phyloP scores from a whole-genome alignment of 2,888 invertebrate genomes.

The Euzetes globulus region DNA sequence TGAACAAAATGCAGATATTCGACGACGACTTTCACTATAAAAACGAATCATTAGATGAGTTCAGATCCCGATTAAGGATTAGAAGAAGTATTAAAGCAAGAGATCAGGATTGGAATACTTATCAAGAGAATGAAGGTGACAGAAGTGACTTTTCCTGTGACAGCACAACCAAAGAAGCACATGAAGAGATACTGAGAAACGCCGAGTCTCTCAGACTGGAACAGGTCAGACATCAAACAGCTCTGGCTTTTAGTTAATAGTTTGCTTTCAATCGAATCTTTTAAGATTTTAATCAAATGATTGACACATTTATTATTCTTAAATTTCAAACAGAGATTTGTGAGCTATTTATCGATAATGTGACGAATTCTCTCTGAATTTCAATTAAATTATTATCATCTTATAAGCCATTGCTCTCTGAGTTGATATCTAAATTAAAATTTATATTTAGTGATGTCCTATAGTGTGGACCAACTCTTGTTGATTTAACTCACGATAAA shows the following conservation, averaged over 20 bases:
- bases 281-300: background rate
- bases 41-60: conserved; percentile 33
- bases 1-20: conserved; percentile 3
- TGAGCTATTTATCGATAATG: too few relatives aligned
- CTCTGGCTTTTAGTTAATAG: background rate
- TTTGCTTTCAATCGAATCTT: background rate
- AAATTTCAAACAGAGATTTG: too few relatives aligned
- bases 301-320: conserved; percentile 5
- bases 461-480: too few relatives aligned
- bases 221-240: conserved; percentile 11
- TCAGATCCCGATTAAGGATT: conserved; percentile 25
- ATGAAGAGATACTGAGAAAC: conserved; percentile 33
- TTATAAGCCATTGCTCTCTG: too few relatives aligned
- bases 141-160: conserved; percentile 30
- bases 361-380: too few relatives aligned
- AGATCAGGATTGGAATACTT: background rate
- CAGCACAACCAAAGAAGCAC: conserved; percentile 33
- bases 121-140: conserved; percentile 24
- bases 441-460: too few relatives aligned
- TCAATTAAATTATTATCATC: too few relatives aligned
- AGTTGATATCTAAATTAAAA: too few relatives aligned
- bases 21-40: conserved; percentile 8
- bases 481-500: background rate
- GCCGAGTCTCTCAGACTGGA: conserved; percentile 31
- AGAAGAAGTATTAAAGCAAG: conserved; percentile 29